These are phyloP conservation scores for Sibirionetta formosa DNA, from an alignment of 2,797 vertebrate genomes.

Conservation along the genomic window DNA sequence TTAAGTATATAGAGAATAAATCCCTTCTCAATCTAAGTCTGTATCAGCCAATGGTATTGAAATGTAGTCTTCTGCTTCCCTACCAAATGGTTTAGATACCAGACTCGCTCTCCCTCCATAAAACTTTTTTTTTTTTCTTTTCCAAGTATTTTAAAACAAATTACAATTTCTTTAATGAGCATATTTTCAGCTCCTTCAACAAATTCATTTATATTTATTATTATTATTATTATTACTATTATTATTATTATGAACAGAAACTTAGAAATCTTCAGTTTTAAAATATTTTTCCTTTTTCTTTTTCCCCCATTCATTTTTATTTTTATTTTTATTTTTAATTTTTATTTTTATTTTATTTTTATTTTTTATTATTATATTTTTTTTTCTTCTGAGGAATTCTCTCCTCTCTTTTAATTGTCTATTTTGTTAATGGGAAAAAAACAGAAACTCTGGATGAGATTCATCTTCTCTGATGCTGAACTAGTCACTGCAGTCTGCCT, in stretches of 20 bases:
- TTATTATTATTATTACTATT: too few species aligned
- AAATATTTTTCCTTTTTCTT: not conserved
- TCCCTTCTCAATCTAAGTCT: not conserved
- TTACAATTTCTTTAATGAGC: accelerated
- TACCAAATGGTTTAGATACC: not conserved
- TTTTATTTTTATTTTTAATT: too few species aligned
- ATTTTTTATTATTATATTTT: too few species aligned
- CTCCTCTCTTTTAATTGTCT: not conserved
- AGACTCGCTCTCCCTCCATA: accelerated
- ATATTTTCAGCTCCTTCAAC: not conserved
- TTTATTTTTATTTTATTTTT: too few species aligned
- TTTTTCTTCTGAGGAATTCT: not conserved
- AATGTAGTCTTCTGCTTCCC: not conserved
- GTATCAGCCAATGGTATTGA: not conserved
- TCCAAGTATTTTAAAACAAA: not conserved
- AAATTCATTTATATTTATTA: not conserved
- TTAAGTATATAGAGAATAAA: not conserved
- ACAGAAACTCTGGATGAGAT: not conserved
- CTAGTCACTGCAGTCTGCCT: not conserved
- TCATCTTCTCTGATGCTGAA: not conserved
- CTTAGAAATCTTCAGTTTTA: not conserved
- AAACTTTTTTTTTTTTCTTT: not conserved
- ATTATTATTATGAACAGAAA: not conserved
- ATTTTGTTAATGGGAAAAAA: not conserved
- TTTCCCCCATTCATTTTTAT: not conserved